phyloP scores from a whole-genome alignment of 2,797 vertebrate species.

The Naso thynnoides region DNA sequence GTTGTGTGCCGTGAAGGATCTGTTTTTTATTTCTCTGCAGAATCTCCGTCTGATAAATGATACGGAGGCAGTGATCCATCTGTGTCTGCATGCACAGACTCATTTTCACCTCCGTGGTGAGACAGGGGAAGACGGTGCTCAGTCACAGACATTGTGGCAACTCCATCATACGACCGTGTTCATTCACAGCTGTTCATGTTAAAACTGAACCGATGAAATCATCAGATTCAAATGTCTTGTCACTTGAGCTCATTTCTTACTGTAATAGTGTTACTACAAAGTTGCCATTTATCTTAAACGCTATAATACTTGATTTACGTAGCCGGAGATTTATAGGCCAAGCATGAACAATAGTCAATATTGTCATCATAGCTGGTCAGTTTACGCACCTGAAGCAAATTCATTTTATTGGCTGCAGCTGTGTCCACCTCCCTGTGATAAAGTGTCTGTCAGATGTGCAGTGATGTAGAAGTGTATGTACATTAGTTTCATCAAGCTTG shows the following conservation, averaged over 20 bases:
- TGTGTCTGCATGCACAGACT: background rate
- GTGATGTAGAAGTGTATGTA: background rate
- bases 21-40: conserved; percentile 24
- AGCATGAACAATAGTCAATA: background rate
- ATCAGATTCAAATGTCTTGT: background rate
- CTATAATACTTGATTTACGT: background rate
- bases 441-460: conserved; percentile 15
- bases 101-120: conserved; percentile 1
- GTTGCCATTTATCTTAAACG: background rate
- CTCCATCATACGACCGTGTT: background rate
- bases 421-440: conserved; percentile 17
- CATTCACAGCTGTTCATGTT: background rate
- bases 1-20: conserved; percentile 1
- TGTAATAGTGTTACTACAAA: background rate
- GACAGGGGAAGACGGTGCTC: background rate
- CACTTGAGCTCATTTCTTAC: background rate
- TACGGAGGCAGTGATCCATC: background rate
- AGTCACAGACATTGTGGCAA: background rate
- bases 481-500: background rate
- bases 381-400: conserved; percentile 22
- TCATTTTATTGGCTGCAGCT: conserved; percentile 11
- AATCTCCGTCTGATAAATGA: background rate
- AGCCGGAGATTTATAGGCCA: background rate
- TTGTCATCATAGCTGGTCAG: background rate
- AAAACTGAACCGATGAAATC: background rate